Conservation (phyloP, 1,140 invertebrate species). For the Aphelinus atriplicis region DNA sequence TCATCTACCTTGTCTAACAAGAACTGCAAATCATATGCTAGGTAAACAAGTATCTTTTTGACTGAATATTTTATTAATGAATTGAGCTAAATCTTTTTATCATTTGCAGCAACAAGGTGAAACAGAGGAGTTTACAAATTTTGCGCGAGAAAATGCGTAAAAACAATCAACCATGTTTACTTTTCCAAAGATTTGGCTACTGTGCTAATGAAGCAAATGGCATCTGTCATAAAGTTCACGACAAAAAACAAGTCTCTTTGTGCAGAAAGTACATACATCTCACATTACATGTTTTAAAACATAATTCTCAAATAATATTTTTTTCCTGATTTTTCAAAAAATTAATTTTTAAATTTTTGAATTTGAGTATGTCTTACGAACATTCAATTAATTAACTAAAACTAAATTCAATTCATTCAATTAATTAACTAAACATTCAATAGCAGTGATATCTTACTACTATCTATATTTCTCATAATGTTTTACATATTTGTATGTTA, state of each 20-base stretch:
- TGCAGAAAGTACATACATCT: constrained; percentile 83
- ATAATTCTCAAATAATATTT: too few species aligned
- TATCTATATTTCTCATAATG: too few species aligned
- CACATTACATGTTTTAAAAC: too few species aligned
- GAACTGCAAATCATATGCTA: constrained; percentile 51
- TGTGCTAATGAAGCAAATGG: constrained; percentile 79
- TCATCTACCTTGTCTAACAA: constrained; percentile 34
- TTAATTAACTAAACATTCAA: too few species aligned
- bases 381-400: too few species aligned
- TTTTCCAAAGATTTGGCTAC: constrained; percentile 84
- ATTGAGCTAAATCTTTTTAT: constrained; percentile 24
- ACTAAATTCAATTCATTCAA: too few species aligned
- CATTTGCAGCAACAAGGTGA: constrained; percentile 65
- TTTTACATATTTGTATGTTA: too few species aligned
- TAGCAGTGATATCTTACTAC: too few species aligned
- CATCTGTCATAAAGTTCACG: constrained; percentile 82
- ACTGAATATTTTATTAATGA: background rate
- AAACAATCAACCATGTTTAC: constrained; percentile 85
- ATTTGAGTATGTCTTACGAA: too few species aligned
- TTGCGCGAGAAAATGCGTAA: constrained; percentile 69
- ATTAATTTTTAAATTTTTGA: too few species aligned
- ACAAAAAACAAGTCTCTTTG: constrained; percentile 84
- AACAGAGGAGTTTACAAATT: constrained; percentile 70
- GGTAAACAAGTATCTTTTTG: constrained; percentile 43
- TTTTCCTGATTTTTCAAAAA: too few species aligned